Base-by-base conservation (phyloP, 2,888 invertebrate genomes). In the Apantesis nais region DNA sequence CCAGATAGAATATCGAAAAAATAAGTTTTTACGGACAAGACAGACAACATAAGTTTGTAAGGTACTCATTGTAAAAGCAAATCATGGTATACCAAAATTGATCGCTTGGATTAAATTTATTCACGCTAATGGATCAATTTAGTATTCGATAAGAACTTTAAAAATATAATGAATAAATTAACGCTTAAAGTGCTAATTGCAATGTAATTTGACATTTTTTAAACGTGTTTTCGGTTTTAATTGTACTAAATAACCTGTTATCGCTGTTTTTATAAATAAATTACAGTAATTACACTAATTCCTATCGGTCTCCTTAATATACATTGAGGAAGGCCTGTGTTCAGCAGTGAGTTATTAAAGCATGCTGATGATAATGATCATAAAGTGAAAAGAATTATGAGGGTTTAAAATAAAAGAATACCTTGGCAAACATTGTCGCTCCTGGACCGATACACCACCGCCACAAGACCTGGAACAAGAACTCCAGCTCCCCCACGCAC, bases 381-480 rank as follows among this genome's bases (percentile, higher is more conserved):
- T 44, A 2, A 44, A 19, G 19, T 44, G 44, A 44, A 41, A 41
- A 19, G 5, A 44, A 19, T 4, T 44, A 19, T 16, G 16, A 44
- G 19, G 7, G 22, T 31, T 22, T 22, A 22, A 3, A 62, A 19
- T 34, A 19, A 64, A 64, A 16, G 34, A 37, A 11, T 82, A 90
- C 92, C 94, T 93, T 72, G 94, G 92, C 66, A 97, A 91, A 80
- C 97, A 98, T 76, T 96, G 95, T 68, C 97, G 92, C 48, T 96
- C 96, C 83, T 97, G 97, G 58, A 96, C 96, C 31, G 97, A 96
- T 60, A 97, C 96, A 22, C 97, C 97, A 14, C 97, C 97, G 0
- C 97, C 97, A 86, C 97, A 98, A n/a, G 96, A 95, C 84, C 96
- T 96, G 19, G 97, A 96, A 84, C 97, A 98, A 14, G 96, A 92